Conservation (phyloP, 2,113 vertebrate genomes). For the Hypomesus transpacificus region DNA sequence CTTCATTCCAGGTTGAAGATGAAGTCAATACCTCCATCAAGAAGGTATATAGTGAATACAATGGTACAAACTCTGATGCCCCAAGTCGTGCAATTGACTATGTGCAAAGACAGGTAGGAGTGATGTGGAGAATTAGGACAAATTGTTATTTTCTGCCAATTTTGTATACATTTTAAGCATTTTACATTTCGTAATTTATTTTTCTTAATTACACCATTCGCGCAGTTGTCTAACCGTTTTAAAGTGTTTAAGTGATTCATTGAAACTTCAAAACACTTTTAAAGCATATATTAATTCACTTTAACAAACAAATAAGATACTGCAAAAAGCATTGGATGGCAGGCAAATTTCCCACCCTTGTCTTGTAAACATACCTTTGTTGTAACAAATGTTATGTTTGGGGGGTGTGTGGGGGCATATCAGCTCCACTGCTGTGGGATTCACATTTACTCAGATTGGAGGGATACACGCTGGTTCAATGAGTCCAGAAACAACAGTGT, state of each 20-base stretch:
- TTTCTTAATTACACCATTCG: too few species aligned
- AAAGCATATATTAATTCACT: too few species aligned
- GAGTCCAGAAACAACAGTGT: slow-evolving; percentile 85
- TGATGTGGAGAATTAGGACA: not conserved
- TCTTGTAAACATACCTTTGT: too few species aligned
- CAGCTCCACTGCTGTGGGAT: slow-evolving; percentile 85
- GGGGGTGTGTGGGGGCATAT: not conserved
- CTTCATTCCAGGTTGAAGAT: slow-evolving; percentile 75
- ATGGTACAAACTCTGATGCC: slow-evolving; percentile 80
- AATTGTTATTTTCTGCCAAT: not conserved
- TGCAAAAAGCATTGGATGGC: too few species aligned
- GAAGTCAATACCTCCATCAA: slow-evolving; percentile 81
- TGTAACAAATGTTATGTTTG: too few species aligned
- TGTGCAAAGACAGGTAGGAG: slow-evolving; percentile 83
- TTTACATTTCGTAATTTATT: too few species aligned
- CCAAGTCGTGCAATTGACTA: slow-evolving; percentile 87
- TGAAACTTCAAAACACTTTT: not conserved
- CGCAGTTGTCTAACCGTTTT: too few species aligned
- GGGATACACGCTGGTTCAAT: slow-evolving; percentile 80
- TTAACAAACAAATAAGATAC: too few species aligned
- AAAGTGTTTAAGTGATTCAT: too few species aligned
- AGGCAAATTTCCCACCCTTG: too few species aligned
- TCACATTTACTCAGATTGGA: slow-evolving; percentile 83
- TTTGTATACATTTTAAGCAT: not conserved
- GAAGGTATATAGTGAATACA: slow-evolving; percentile 83